Base-by-base conservation (phyloP, 1,140 invertebrate species). In the Sycobia sp. region DNA sequence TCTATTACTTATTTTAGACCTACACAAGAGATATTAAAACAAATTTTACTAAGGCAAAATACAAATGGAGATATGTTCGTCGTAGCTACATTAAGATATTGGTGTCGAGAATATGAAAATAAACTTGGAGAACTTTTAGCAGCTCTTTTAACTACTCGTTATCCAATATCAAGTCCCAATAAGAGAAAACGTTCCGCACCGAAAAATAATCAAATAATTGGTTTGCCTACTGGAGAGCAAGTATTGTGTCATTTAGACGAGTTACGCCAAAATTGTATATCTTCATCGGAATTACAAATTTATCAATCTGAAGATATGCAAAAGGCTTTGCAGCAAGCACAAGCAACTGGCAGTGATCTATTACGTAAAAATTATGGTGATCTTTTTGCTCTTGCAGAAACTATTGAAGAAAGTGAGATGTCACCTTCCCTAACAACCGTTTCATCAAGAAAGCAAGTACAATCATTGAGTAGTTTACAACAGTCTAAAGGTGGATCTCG, bases 201-300 rank as follows among this genome's bases (percentile, higher is more conserved):
- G 8, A 89, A 89, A 71, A 83, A 87, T 44, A 86, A 83, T 72
- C 87, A 87, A 67, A 83, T 85, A 56, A 79, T 84, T 23, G 79
- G 75, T 41, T 84, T 86, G 58, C 89, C 90, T 1, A 87, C 83
- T 53, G 84, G 89, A 32, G 91, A 94, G 73, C 87, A 95, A 84
- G 91, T 97, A 60, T 84, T 98, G 67, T 88, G 89, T 62, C 95
- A 98, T 83, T 85, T 98, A 67, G 96, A 98, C 79, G 89, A 94
- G 79, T 86, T 97, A 79, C 86, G 95, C 71, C 86, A 89, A 72
- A 88, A 86, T 80, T 91, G 89, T 73, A 84, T 83, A 39, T 84
- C 85, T 20, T 77, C 85, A 27, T 78, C 81, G 39, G 85, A 86
- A 58, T 73, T 85, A 4, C 85, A 87, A 34, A 84, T 93, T 60